phyloP scores from a whole-genome alignment of 2,113 vertebrate species.

The Nematolebias whitei region DNA sequence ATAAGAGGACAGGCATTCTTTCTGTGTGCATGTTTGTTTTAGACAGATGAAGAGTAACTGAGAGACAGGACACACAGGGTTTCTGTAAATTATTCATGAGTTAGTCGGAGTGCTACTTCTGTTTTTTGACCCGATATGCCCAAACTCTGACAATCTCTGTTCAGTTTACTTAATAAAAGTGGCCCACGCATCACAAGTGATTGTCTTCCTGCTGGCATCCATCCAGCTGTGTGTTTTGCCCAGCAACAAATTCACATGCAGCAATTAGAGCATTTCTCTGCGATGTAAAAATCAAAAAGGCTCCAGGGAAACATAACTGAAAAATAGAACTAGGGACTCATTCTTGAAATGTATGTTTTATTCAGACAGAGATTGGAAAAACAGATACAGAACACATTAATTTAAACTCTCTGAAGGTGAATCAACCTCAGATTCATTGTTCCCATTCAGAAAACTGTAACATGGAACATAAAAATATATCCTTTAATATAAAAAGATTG shows the following conservation, averaged over 20 bases:
- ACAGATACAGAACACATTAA: neutral
- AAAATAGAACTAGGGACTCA: neutral
- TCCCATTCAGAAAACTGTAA: neutral
- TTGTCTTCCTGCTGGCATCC: neutral
- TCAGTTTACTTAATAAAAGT: neutral
- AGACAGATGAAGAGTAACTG: neutral
- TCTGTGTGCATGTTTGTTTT: neutral
- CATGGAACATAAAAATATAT: neutral
- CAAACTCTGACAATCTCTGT: neutral
- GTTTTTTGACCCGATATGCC: neutral
- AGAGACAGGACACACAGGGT: neutral
- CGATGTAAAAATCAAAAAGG: neutral
- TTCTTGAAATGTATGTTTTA: neutral
- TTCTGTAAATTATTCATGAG: neutral
- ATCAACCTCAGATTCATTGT: neutral
- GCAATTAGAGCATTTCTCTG: neutral
- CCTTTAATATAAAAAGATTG: neutral
- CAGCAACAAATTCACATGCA: neutral
- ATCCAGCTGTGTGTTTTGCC: neutral
- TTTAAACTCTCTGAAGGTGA: neutral
- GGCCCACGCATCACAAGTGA: neutral
- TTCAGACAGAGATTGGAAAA: neutral
- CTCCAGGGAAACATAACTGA: constrained; percentile 1
- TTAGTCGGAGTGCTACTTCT: neutral
- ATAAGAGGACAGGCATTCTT: neutral